Conservation (phyloP, 2,888 invertebrate genomes). For the Teleogryllus oceanicus region DNA sequence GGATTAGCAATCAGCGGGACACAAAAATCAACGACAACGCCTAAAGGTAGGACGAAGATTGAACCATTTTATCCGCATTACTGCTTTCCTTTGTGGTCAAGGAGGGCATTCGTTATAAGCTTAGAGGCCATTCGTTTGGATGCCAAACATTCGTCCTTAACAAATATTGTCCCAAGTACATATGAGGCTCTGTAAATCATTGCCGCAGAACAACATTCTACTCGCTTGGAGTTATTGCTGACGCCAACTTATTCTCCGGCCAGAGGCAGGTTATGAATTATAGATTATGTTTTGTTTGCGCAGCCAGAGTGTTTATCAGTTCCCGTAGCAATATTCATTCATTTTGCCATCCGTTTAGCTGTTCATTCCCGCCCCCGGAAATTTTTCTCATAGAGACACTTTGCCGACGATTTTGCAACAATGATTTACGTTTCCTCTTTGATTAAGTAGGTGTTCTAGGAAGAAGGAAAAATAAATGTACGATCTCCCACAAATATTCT, state of each 20-base stretch:
- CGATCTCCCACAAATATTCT: too few relatives aligned
- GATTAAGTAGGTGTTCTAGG: too few relatives aligned
- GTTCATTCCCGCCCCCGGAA: neutral
- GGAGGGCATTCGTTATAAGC: neutral
- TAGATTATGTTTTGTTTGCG: conserved; percentile 18
- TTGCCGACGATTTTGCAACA: neutral
- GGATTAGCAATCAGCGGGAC: too few relatives aligned
- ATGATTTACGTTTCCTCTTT: neutral
- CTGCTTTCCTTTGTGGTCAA: neutral
- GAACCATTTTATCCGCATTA: conserved; percentile 9
- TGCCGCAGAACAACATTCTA: neutral
- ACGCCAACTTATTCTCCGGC: conserved; percentile 3
- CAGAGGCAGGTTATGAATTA: conserved; percentile 1
- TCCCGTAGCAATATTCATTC: conserved; percentile 18
- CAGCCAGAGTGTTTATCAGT: conserved; percentile 2
- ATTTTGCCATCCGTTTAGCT: neutral
- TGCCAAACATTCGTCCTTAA: conserved; percentile 18
- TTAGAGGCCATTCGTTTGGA: neutral
- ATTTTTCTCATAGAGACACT: neutral
- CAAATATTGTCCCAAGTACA: conserved; percentile 11
- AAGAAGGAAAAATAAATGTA: too few relatives aligned
- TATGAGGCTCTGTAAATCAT: conserved; percentile 1
- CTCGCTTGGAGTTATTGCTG: neutral
- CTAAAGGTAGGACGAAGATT: neutral
- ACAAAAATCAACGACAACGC: too few relatives aligned